A percentile compares a stretch with the other conserved stretches of the same genome.
phyloP scores from a whole-genome alignment of 2,797 vertebrate genomes.

The Harpagifer antarcticus region DNA sequence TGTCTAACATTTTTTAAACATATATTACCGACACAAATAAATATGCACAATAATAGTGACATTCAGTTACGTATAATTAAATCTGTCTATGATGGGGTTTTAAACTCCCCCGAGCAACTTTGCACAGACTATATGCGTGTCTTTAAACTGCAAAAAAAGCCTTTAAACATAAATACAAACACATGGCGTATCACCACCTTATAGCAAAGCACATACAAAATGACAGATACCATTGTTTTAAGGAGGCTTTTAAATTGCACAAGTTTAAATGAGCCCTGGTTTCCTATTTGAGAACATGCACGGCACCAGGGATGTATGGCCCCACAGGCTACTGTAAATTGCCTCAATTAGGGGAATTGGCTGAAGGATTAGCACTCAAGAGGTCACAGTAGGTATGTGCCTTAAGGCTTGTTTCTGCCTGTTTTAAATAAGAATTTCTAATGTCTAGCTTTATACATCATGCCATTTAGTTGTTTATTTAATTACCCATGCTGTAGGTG shows the following conservation, averaged over 20 bases:
- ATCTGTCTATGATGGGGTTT: neutral
- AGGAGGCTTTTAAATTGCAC: neutral
- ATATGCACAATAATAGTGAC: neutral
- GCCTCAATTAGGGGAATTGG: slow-evolving; percentile 3
- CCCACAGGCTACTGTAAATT: neutral
- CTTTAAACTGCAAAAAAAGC: neutral
- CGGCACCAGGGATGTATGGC: neutral
- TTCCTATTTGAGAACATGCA: neutral
- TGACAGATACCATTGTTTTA: neutral
- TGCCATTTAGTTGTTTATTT: neutral
- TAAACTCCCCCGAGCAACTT: neutral
- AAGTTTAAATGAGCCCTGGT: neutral
- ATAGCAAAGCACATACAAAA: neutral
- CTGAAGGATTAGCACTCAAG: neutral
- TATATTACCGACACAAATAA: neutral
- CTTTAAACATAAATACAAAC: neutral
- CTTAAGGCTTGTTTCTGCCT: slow-evolving; percentile 11
- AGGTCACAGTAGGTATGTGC: slow-evolving; percentile 12
- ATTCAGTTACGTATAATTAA: neutral
- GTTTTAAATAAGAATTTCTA: neutral
- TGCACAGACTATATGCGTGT: neutral
- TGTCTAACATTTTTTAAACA: neutral
- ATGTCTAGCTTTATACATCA: neutral
- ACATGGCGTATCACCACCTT: neutral
- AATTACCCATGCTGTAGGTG: slow-evolving; percentile 11